Evolutionary conservation across 2,797 vertebrate species (phyloP), one percentile per base, ranked within the genome.

Genomic region (Antennarius maculatus): DNA sequence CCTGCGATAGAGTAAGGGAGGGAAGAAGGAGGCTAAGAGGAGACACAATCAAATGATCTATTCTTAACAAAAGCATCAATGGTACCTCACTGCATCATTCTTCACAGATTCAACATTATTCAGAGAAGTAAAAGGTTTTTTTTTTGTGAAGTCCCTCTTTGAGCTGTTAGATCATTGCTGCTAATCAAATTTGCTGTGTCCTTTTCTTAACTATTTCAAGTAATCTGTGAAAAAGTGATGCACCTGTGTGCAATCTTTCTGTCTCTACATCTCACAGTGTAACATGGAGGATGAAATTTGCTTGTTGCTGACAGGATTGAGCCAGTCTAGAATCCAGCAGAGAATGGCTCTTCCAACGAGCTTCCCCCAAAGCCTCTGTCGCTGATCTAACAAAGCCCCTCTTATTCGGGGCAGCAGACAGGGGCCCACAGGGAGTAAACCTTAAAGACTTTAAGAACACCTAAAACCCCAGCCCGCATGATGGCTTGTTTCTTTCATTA

Each of bases 371-470:
- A 91, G 82, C 79, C 79, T 81, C 71, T 61, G 80, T 76, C 77
- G 70, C 78, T 85, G 81, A 85, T 87, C 87, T 83, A 86, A 91
- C 88, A 90, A 91, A 91, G 85, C 89, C 80, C 74, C 84, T 91
- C 86, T 90, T 89, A 92, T 87, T 90, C 83, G 14, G 81, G 79
- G 83, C 82, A 78, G 87, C 88, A 89, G 86, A 90, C 89, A 82
- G 86, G 85, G 86, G 88, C 86, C 87, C 86, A 84, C 81, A 55
- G 90, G 88, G 85, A 90, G 86, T 90, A 91, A 90, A 89, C 88
- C 86, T 89, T 86, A 90, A 89, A 91, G 85, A 89, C 89, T 91
- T 92, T 91, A 92, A 92, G 88, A 91, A 89, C 90, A 90, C 86
- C 90, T 91, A 88, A 88, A 91, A 91, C 85, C 78, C 82, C 81